Base-by-base conservation (phyloP, 2,888 invertebrate genomes). In the Leucophenga montana region DNA sequence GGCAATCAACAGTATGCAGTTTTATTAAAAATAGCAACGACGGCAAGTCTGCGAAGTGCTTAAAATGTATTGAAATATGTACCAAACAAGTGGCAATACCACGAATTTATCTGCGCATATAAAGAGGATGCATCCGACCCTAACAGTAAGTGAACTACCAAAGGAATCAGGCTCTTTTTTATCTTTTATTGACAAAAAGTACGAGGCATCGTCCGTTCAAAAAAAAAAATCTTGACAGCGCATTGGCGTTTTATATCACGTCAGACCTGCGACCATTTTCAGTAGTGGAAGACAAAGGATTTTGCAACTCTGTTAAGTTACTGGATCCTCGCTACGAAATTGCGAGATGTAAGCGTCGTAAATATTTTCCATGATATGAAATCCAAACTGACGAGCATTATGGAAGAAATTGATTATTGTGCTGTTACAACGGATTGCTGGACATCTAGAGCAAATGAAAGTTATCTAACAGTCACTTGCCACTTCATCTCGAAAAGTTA, bases 81-180 rank as follows among this genome's bases (percentile, higher is more conserved):
- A 75, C 20, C 70, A 72, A 68, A 72, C 67, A 11, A 73, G 67
- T 64, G 70, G 67, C n/a, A 71, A 73, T 53, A 70, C 70, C 1
- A 68, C 70, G 13, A 73, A 69, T 39, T 62, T 73, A 44, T 61
- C 69, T 33, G 66, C 69, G 4, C 33, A 33, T 33, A 5, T 33
- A 33, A 33, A 33, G 8, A 3, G 33, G 8, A 8, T 33, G 3
- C 33, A 33, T 39, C 73, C 59, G 14, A 59, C 68, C 53, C 64
- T 68, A 18, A 48, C 46, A 3, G 18, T 67, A 18, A 27, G 33
- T 16, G 68, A 66, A 44, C 6, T 59, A 22, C 39, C 65, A 27
- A 67, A 61, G 20, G 14, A 59, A 14, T 22, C n/a, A 2, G 48
- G 39, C 16, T 20, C 18, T 18, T 50, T 70, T 39, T 16, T 6